Conservation (phyloP, 2,113 vertebrate genomes). For the Cololabis saira region DNA sequence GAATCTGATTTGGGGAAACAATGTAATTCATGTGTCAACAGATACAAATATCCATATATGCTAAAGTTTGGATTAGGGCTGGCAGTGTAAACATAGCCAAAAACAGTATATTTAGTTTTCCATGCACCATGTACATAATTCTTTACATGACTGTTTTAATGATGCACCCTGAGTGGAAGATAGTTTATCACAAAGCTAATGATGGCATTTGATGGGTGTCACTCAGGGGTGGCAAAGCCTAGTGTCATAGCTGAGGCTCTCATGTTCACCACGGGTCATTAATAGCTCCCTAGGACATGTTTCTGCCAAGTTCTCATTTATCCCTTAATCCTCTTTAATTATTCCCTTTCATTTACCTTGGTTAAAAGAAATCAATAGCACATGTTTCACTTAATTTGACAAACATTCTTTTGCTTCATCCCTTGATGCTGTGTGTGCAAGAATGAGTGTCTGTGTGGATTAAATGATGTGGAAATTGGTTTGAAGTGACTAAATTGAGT, state of each 20-base stretch:
- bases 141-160: not conserved
- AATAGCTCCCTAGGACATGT: conserved; percentile 63
- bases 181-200: not conserved
- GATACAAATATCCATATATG: too few species aligned
- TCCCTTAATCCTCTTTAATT: conserved; percentile 84
- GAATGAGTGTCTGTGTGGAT: not conserved
- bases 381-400: conserved; percentile 83
- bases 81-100: too few species aligned
- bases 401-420: conserved; percentile 78
- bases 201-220: conserved; percentile 42
- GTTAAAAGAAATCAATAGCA: conserved; percentile 81
- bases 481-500: conserved; percentile 44
- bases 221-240: conserved; percentile 47
- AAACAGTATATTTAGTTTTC: too few species aligned
- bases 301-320: conserved; percentile 75
- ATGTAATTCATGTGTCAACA: too few species aligned
- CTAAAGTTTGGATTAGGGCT: too few species aligned
- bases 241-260: conserved; percentile 27
- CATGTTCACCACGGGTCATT: conserved; percentile 64
- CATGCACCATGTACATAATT: too few species aligned
- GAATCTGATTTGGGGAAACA: too few species aligned
- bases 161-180: conserved; percentile 3
- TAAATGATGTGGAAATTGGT: conserved; percentile 35
- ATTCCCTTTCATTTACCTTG: conserved; percentile 82
- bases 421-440: conserved; percentile 44